Evolutionary conservation across 2,113 vertebrate species (phyloP), one percentile per base, ranked within the genome.

Genomic region (Lamprotornis superbus): DNA sequence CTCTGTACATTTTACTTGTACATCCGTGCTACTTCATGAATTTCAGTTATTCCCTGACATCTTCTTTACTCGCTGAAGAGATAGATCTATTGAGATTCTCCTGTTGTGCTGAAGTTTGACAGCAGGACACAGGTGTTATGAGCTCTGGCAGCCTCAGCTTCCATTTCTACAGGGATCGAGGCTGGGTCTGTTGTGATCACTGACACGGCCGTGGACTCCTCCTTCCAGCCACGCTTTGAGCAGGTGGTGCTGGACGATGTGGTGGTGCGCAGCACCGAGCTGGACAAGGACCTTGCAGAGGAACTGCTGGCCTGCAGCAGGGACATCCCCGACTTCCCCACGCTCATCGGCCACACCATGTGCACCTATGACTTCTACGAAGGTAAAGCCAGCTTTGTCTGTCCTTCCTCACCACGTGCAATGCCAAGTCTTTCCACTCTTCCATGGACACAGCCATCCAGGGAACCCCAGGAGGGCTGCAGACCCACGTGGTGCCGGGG

Each of bases 311-410:
- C 97, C 84, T 98, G 98, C 95, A 98, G 98, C 95, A 94, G 96
- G 67, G 98, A 98, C 82, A 97, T 98, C 12, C 56, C 90, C 2
- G 95, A 96, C 79, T 47, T 98, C 2, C 98, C 98, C 24, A 91
- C 98, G 0, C 97, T 99, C 71, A 97, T 98, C 0, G 98, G 98
- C 82, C 98, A 98, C 23, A 99, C 98, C 35, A 98, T 98, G 98
- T 98, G 98, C 97, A 98, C 98, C 69, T 97, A 98, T 7, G 98
- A 99, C 95, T 99, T 99, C 97, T 99, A 99, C 4, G 98, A 99
- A 98, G 99, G 98, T 98, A 94, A 94, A 49, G 27, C 0, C 9
- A 15, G 11, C 59, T 68, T 14, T 17, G 52, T 7, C 39, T 17
- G 31, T 4, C 31, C 56, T 33, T 39, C n/a, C 33, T 39, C 24